Evolutionary conservation across 2,797 vertebrate genomes (phyloP).

Genomic region (Meda fulgida): DNA sequence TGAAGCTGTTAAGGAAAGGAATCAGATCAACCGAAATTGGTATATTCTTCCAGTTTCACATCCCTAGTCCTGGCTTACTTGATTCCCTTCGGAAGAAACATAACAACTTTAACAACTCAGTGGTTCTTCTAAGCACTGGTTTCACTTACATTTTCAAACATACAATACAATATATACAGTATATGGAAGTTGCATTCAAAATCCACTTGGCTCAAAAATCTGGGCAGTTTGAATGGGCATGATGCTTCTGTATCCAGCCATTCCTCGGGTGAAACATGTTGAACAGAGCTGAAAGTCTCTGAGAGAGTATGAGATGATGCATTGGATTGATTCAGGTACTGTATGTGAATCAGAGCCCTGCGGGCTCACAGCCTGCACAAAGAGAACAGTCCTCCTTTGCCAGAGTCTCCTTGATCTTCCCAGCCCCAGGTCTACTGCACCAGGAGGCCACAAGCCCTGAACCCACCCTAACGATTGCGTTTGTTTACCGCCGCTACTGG

Average conservation of each 20-base stretch:
- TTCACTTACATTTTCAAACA: constrained; percentile 12
- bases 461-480: constrained; percentile 36
- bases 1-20: not conserved
- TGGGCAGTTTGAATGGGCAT: constrained; percentile 18
- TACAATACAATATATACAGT: not conserved
- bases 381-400: constrained; percentile 34
- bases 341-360: constrained; percentile 41
- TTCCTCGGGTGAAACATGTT: constrained; percentile 32
- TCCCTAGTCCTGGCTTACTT: not conserved
- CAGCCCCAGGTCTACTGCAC: constrained; percentile 45
- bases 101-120: not conserved
- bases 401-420: constrained; percentile 48
- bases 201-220: constrained; percentile 36
- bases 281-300: constrained; percentile 29
- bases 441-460: constrained; percentile 45
- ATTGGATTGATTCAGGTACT: constrained; percentile 47
- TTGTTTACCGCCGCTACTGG: constrained; percentile 42
- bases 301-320: constrained; percentile 41
- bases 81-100: not conserved
- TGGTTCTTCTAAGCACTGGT: not conserved
- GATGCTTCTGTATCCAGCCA: constrained; percentile 4
- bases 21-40: not conserved
- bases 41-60: not conserved
- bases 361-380: constrained; percentile 25
- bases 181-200: constrained; percentile 23